These are phyloP conservation scores for Magallana gigas DNA, from an alignment of 1,140 invertebrate genomes.

Conservation along the genomic window DNA sequence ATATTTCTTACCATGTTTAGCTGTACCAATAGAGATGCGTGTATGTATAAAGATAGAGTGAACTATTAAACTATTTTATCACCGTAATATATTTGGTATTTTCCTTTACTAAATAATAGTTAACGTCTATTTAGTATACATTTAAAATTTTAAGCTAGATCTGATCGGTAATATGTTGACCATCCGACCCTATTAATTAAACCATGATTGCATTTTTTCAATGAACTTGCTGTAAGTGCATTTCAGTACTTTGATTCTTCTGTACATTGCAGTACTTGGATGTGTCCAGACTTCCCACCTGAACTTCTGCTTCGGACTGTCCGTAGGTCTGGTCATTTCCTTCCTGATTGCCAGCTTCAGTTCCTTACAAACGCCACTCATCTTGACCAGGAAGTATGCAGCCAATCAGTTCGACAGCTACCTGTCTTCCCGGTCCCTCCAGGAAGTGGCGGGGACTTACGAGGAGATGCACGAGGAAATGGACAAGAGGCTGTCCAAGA, in stretches of 20 bases:
- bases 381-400: constrained; percentile 18
- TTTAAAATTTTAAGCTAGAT: too few relatives aligned
- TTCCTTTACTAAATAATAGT: too few relatives aligned
- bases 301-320: constrained; percentile 55
- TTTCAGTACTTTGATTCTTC: neutral
- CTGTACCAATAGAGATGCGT: too few relatives aligned
- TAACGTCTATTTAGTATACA: too few relatives aligned
- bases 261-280: constrained; percentile 13
- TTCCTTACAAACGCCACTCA: constrained; percentile 1
- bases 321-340: constrained; percentile 50
- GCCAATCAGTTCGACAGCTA: neutral
- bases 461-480: constrained; percentile 50
- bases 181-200: too few relatives aligned
- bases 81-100: too few relatives aligned
- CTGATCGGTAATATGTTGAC: too few relatives aligned
- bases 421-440: neutral
- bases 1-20: too few relatives aligned
- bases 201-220: too few relatives aligned
- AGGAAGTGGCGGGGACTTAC: neutral
- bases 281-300: constrained; percentile 35
- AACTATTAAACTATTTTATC: too few relatives aligned
- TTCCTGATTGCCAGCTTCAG: constrained; percentile 39
- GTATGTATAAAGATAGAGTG: too few relatives aligned
- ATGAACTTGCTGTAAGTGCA: neutral
- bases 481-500: constrained; percentile 38